Evolutionary conservation across 2,113 vertebrate genomes (phyloP).

Genomic region (Quiscalus mexicanus): DNA sequence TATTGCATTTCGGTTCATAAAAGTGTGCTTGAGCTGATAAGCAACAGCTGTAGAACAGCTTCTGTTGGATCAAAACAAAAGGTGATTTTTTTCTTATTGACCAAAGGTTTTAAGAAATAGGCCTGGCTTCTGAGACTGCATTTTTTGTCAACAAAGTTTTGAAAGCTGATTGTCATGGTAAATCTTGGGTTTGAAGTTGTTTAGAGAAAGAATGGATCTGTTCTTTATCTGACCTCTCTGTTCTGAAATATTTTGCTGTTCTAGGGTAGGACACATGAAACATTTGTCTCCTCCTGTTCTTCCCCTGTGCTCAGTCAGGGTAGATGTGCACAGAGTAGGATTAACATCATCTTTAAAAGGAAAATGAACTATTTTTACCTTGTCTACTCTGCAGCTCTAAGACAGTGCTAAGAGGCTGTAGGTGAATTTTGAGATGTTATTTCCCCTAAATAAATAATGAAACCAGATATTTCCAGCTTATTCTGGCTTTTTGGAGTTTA

Average conservation of each 20-base stretch:
- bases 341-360: neutral
- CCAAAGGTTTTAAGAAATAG: neutral
- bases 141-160: neutral
- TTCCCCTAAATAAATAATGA: neutral
- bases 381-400: neutral
- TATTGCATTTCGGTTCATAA: neutral
- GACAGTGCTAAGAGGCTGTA: neutral
- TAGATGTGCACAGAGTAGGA: neutral
- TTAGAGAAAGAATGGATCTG: neutral
- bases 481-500: neutral
- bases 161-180: neutral
- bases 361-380: neutral
- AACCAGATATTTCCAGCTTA: neutral
- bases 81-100: neutral
- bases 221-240: neutral
- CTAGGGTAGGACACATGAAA: neutral
- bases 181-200: neutral
- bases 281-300: neutral
- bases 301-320: neutral
- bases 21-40: slow-evolving; percentile 22
- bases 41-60: neutral
- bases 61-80: neutral
- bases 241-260: neutral
- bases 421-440: neutral
- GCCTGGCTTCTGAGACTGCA: neutral